Evolutionary conservation across 2,888 invertebrate genomes (phyloP).

Genomic region (Heliconius erato): DNA sequence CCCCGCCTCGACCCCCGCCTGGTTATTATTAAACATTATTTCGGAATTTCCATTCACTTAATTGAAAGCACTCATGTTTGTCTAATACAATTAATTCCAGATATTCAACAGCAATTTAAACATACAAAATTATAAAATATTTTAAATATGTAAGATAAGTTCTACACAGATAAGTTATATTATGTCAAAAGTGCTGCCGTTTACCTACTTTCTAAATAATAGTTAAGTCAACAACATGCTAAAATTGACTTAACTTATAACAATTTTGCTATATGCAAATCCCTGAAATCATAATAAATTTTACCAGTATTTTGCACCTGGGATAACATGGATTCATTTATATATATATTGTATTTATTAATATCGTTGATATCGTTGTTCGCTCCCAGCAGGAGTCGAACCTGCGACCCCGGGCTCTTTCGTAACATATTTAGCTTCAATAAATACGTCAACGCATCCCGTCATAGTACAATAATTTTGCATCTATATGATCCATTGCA

Average conservation of each 20-base stretch:
- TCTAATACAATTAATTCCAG: conserved; percentile 8
- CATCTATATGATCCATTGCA: conserved; percentile 28
- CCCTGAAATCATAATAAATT: background rate
- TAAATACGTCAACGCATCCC: background rate
- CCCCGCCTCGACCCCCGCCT: conserved; percentile 64
- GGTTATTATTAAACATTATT: conserved; percentile 5
- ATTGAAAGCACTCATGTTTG: background rate
- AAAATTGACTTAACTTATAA: conserved; percentile 14
- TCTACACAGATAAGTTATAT: background rate
- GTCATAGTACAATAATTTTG: background rate
- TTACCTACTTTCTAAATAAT: conserved; percentile 15
- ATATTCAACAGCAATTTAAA: conserved; percentile 11
- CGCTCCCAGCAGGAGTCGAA: conserved; percentile 43
- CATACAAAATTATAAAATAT: background rate
- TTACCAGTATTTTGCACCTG: background rate
- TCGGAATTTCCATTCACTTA: background rate
- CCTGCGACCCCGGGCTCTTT: conserved; percentile 28
- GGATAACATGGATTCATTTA: background rate
- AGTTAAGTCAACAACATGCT: conserved; percentile 26
- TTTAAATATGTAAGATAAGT: too few relatives aligned
- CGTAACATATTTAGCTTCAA: background rate
- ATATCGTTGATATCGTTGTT: background rate
- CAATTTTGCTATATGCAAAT: background rate
- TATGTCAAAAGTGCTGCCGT: background rate
- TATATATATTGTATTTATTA: background rate